Evolutionary conservation across 2,888 invertebrate species (phyloP).

Genomic region (Meiosimyza platycephala): DNA sequence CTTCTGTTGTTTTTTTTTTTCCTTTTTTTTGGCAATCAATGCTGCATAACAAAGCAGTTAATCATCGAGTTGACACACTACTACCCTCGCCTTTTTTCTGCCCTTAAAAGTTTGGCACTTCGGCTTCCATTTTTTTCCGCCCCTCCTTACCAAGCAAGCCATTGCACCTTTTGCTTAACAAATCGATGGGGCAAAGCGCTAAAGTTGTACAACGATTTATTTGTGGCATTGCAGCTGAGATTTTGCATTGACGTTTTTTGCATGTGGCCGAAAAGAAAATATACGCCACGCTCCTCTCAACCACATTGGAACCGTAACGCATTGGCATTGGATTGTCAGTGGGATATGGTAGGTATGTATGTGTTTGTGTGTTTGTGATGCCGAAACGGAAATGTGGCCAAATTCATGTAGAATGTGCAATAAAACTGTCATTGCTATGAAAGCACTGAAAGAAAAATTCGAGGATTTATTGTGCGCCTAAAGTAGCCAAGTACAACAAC

Average conservation of each 20-base stretch:
- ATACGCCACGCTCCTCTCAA: background rate
- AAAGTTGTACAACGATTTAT: conserved; percentile 20
- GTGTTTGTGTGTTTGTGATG: conserved; percentile 4
- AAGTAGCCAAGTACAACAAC: conserved; percentile 42
- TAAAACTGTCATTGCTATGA: conserved; percentile 49
- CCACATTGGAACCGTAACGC: conserved; percentile 21
- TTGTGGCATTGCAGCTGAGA: conserved; percentile 31
- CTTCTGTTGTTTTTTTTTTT: background rate
- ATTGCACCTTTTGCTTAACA: background rate
- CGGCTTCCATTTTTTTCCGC: background rate
- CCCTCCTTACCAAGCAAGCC: background rate
- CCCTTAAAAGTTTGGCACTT: background rate
- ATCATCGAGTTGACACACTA: conserved; percentile 18
- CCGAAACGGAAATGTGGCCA: conserved; percentile 46
- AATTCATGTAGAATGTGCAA: conserved; percentile 50
- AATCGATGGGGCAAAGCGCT: background rate
- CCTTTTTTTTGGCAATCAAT: conserved; percentile 21
- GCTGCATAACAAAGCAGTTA: conserved; percentile 30
- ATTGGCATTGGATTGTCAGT: conserved; percentile 10
- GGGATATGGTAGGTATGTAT: background rate
- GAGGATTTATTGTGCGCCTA: conserved; percentile 50
- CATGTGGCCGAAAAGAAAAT: too few species aligned
- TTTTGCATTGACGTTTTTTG: background rate
- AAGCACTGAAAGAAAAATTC: conserved; percentile 38
- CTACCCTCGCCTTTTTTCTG: background rate